These are phyloP conservation scores for Alca torda DNA, from an alignment of 2,797 vertebrate species.

Conservation along the genomic window DNA sequence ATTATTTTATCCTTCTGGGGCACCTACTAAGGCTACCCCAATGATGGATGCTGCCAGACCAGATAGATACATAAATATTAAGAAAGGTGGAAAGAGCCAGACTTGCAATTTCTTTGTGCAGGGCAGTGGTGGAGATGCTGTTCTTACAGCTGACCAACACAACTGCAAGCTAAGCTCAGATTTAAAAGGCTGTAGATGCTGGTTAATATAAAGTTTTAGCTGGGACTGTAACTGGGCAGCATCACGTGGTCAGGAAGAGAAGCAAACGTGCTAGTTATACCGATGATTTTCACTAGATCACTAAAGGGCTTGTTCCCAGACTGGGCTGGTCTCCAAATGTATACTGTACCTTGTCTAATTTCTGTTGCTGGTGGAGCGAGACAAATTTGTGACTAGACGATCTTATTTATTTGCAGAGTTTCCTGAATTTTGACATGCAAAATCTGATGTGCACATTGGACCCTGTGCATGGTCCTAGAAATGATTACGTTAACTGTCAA, in stretches of 20 bases:
- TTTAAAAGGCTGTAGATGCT: not conserved
- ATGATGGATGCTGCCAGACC: constrained; percentile 31
- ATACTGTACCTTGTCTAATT: not conserved
- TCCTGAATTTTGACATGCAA: not conserved
- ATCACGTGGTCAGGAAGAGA: not conserved
- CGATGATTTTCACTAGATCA: not conserved
- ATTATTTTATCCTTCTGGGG: constrained; percentile 49
- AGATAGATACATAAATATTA: constrained; percentile 50
- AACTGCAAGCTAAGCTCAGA: not conserved
- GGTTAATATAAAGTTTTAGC: not conserved
- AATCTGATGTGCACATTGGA: not conserved
- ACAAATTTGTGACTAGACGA: not conserved
- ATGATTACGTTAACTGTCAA: not conserved
- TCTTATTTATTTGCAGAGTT: not conserved
- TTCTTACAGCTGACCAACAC: not conserved
- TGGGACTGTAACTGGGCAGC: not conserved
- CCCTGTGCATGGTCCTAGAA: not conserved
- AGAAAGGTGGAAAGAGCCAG: constrained; percentile 18
- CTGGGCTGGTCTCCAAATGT: not conserved
- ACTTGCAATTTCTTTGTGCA: constrained; percentile 6
- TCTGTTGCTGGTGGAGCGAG: not conserved
- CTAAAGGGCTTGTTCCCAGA: not conserved
- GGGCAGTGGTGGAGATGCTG: not conserved
- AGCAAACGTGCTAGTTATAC: not conserved
- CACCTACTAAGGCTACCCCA: not conserved